Base-by-base conservation (phyloP, 2,888 invertebrate species). In the Dione juno region DNA sequence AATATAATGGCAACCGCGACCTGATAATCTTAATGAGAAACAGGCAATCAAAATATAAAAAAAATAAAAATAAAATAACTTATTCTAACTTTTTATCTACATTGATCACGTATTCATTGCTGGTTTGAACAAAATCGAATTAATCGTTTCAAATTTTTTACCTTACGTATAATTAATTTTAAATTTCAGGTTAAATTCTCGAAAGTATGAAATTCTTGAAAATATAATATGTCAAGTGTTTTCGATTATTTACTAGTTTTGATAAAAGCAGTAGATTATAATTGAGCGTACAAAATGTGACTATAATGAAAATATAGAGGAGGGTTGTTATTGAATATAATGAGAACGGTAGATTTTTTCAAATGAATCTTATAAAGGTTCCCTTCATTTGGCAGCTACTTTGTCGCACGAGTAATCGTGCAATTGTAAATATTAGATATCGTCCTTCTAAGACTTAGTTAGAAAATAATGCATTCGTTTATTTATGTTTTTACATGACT, bases 261-360 rank as follows among this genome's bases (percentile, higher is more conserved):
- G 77, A 76, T 76, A 76, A 75, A 75, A 76, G 73, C 77, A 77
- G 76, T 66, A 67, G 53, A 75, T 77, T 82, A 79, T 82, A 85
- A 89, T 84, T 87, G 81, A 88, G 84, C 87, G 92, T 92, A 92
- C 91, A 91, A 92, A 92, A 84, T 81, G 84, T 88, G 91, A 91
- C 90, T 91, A 91, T 91, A 92, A 88, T 83, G 80, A 83, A 78
- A 81, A 78, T 74, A 81, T 82, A 82, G 76, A 83, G 82, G 84
- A 81, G 81, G 82, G 76, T 84, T 83, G 85, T 83, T 83, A 84
- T 81, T 85, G 83, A 84, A 80, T 81, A 82, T 78, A 77, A 76
- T 45, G 69, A 72, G 66, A 69, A 72, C 48, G 67, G 71, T 77
- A 74, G 73, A 71, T 75, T 71, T 28, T 54, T 75, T 79, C 71